These are phyloP conservation scores for Steinernema carpocapsae DNA, from an alignment of 2,888 invertebrate genomes.

Conservation along the genomic window DNA sequence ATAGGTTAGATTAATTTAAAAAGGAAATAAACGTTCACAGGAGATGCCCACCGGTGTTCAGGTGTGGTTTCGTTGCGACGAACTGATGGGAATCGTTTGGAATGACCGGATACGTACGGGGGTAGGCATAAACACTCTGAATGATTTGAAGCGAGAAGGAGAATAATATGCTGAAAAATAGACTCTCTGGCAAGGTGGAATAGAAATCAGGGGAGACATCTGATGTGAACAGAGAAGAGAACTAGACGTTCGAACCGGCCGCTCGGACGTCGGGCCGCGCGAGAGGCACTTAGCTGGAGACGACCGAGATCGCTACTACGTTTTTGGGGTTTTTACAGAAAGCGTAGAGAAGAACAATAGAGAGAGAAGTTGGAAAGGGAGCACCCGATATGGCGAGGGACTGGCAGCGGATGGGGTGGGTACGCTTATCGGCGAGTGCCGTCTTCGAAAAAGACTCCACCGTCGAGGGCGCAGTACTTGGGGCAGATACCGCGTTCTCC, in stretches of 20 bases:
- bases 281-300: neutral
- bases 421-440: slow-evolving; percentile 43
- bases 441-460: slow-evolving; percentile 62
- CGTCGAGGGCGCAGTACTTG: slow-evolving; percentile 59
- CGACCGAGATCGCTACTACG: slow-evolving; percentile 20
- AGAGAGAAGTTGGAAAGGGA: slow-evolving; percentile 30
- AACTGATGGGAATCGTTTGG: neutral
- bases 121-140: neutral
- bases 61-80: slow-evolving; percentile 19
- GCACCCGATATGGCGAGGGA: slow-evolving; percentile 35
- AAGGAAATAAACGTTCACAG: slow-evolving; percentile 2
- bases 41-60: slow-evolving; percentile 13
- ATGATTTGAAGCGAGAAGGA: neutral
- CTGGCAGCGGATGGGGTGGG: slow-evolving; percentile 23
- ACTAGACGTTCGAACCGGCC: slow-evolving; percentile 31
- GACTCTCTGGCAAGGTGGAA: neutral
- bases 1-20: slow-evolving; percentile 29
- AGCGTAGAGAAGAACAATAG: slow-evolving; percentile 24
- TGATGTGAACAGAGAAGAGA: slow-evolving; percentile 21
- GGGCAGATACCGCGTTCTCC: slow-evolving; percentile 56
- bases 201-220: slow-evolving; percentile 23
- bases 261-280: neutral
- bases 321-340: slow-evolving; percentile 26
- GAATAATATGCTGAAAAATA: neutral
- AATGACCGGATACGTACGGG: slow-evolving; percentile 2